A percentile compares a stretch with the other conserved stretches of the same genome.
Evolutionary conservation across 1,140 invertebrate genomes (phyloP).

Genomic region (Rhagoletis zephyria): DNA sequence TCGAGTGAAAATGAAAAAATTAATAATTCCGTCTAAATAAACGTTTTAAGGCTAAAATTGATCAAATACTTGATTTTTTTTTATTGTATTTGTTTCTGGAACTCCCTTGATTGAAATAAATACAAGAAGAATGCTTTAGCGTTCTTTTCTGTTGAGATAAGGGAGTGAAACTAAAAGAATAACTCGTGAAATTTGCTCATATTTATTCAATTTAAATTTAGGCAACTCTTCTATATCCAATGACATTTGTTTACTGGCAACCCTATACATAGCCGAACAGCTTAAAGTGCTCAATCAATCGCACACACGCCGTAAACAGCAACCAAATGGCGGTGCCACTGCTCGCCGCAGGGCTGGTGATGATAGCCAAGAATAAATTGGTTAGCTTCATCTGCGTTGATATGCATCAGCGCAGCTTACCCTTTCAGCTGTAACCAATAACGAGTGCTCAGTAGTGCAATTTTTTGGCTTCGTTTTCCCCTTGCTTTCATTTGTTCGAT

Average conservation of each 20-base stretch:
- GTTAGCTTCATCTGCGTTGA: slow-evolving; percentile 39
- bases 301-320: background rate
- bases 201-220: no score
- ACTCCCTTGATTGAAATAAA: no score
- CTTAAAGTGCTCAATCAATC: background rate
- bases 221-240: no score
- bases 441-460: background rate
- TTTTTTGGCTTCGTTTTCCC: background rate
- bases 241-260: background rate
- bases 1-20: no score
- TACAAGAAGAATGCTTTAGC: no score
- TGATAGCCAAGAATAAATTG: slow-evolving; percentile 49
- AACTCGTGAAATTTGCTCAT: no score
- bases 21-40: no score
- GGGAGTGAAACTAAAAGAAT: no score
- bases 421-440: slow-evolving; percentile 6
- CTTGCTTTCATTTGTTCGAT: background rate
- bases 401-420: slow-evolving; percentile 36
- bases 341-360: background rate
- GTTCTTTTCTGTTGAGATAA: no score
- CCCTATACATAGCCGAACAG: background rate
- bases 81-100: no score
- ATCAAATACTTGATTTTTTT: no score
- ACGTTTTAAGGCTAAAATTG: no score
- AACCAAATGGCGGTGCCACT: background rate